Evolutionary conservation across 2,888 invertebrate species (phyloP), one percentile per base, ranked within the genome.

Genomic region (Embidobia sp.): DNA sequence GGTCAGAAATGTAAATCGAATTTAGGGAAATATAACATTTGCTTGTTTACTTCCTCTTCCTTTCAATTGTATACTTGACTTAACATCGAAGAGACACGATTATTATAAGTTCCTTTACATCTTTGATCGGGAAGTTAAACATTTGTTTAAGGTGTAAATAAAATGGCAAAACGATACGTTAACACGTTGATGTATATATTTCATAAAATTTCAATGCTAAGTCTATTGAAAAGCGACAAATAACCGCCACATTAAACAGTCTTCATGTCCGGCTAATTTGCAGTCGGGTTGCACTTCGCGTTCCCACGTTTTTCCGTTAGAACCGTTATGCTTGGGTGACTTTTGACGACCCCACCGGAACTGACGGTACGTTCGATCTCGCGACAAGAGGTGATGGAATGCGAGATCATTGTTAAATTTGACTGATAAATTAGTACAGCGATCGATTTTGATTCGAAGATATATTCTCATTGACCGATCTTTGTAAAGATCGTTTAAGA

Each of bases 231-330:
- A 61, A 31, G 37, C 48, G 48, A 63, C 61, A 48, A 64, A 66
- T 76, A 77, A 77, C 77, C 72, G 77, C 53, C 72, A 61, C 27
- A 26, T 48, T 51, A 48, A 69, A 57, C 48, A 70, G 59, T 70
- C 40, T 61, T 67, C 67, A 53, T 55, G 72, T 64, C 55, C 77
- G 61, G 77, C 57, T 73, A 77, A 77, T 73, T 77, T 77, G 66
- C 66, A 73, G 77, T 55, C 61, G 59, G 51, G 35, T 49, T 53
- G 46, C 51, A 61, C 72, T 69, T 37, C 70, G 70, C 76, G 86
- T 89, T 89, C 89, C 89, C 89, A 89, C 89, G 89, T 87, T 89
- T 89, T 89, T 89, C 89, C 89, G 89, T 89, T 89, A 85, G 84
- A 83, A 78, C 79, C 86, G 88, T 87, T 86, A 87, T 85, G 87